phyloP scores from a whole-genome alignment of 2,113 vertebrate genomes.

The Mormoops blainvillei region DNA sequence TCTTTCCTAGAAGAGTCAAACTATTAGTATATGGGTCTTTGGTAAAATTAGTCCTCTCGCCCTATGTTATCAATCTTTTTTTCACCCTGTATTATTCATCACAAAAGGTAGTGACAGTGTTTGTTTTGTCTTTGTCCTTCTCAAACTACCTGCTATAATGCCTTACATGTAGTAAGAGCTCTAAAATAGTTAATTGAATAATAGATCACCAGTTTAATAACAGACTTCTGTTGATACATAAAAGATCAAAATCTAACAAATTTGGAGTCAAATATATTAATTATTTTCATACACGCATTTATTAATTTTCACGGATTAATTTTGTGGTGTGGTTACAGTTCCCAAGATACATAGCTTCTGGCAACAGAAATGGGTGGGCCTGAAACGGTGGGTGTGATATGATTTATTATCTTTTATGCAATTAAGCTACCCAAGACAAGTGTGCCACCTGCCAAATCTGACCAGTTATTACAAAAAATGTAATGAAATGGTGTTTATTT shows the following conservation, averaged over 20 bases:
- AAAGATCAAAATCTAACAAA: conserved; percentile 7
- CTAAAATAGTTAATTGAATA: neutral
- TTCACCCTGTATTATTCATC: neutral
- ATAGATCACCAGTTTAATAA: neutral
- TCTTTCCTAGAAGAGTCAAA: neutral
- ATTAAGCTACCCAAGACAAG: neutral
- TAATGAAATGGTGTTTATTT: conserved; percentile 27
- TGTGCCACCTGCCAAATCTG: neutral
- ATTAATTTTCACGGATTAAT: conserved; percentile 18
- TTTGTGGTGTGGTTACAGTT: neutral
- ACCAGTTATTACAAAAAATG: conserved; percentile 32
- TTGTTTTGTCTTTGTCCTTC: neutral
- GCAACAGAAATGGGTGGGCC: neutral
- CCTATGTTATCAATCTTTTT: neutral
- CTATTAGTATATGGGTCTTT: neutral
- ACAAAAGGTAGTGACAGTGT: neutral
- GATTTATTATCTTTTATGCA: conserved; percentile 14
- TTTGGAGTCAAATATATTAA: neutral
- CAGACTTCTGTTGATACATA: neutral
- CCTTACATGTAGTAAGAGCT: neutral
- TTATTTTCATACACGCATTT: neutral
- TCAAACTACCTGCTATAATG: neutral
- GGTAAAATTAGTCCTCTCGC: neutral
- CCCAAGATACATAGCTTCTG: neutral
- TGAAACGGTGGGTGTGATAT: neutral